Evolutionary conservation across 2,888 invertebrate species (phyloP).

Genomic region (Acanthopleura granulata): DNA sequence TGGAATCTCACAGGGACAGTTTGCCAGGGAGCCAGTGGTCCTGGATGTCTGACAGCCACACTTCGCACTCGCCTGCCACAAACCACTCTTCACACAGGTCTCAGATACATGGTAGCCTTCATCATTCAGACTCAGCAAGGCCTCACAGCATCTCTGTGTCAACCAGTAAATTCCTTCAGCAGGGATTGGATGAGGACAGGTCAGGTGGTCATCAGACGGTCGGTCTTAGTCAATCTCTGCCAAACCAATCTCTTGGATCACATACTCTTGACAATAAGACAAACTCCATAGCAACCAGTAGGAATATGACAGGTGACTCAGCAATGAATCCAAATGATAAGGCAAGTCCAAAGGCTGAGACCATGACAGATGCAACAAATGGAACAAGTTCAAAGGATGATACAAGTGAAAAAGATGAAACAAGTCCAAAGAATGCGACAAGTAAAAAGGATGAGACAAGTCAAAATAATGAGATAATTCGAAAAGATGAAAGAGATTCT

Average conservation of each 20-base stretch:
- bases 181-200: no score
- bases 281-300: neutral
- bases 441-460: neutral
- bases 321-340: neutral
- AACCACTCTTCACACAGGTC: neutral
- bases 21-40: neutral
- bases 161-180: neutral
- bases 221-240: neutral
- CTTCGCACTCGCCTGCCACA: neutral
- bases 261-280: neutral
- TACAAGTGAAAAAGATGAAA: neutral
- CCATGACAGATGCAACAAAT: neutral
- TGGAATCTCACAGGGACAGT: slow-evolving; percentile 20
- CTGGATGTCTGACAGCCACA: neutral
- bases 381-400: neutral
- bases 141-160: neutral
- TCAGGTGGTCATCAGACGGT: neutral
- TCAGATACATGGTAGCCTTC: neutral
- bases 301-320: neutral
- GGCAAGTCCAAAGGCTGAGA: neutral
- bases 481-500: neutral
- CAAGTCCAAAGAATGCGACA: neutral
- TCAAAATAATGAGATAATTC: neutral
- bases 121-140: neutral
- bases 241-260: neutral